These are phyloP conservation scores for Tangara arthus DNA, from an alignment of 2,797 vertebrate species.

Conservation along the genomic window DNA sequence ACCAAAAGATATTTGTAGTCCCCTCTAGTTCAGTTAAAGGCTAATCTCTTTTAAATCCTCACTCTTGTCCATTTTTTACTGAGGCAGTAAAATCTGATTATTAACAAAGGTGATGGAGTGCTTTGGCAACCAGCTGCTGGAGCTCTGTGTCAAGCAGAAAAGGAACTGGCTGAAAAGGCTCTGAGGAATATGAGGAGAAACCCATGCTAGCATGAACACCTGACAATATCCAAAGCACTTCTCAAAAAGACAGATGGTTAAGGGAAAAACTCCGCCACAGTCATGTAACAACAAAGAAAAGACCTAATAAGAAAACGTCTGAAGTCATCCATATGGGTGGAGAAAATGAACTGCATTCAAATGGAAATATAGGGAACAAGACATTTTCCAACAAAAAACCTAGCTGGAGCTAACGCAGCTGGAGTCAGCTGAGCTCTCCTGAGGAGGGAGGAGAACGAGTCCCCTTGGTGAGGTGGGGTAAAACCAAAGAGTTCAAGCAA, in stretches of 20 bases:
- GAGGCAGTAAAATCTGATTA: constrained; percentile 30
- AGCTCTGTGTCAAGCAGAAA: neutral
- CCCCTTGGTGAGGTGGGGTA: neutral
- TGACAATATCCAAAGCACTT: neutral
- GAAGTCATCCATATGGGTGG: neutral
- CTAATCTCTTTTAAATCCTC: constrained; percentile 18
- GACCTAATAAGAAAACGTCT: neutral
- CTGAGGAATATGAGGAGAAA: neutral
- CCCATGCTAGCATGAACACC: neutral
- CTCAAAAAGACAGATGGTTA: constrained; percentile 8
- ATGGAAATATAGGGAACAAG: neutral
- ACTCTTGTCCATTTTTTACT: constrained; percentile 18
- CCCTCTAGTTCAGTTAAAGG: neutral
- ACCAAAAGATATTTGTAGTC: neutral
- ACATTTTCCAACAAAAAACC: neutral
- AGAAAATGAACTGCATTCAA: constrained; percentile 25
- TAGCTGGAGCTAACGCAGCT: neutral
- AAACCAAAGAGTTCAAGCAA: neutral
- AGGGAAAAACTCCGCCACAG: neutral
- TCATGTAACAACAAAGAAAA: neutral
- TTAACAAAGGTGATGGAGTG: constrained; percentile 15
- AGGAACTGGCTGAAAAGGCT: neutral
- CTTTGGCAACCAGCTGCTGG: constrained; percentile 27
- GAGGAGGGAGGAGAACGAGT: neutral
- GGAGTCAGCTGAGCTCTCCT: neutral